Evolutionary conservation across 2,888 invertebrate species (phyloP), one percentile per base, ranked within the genome.

Genomic region (Microplitis manilae): DNA sequence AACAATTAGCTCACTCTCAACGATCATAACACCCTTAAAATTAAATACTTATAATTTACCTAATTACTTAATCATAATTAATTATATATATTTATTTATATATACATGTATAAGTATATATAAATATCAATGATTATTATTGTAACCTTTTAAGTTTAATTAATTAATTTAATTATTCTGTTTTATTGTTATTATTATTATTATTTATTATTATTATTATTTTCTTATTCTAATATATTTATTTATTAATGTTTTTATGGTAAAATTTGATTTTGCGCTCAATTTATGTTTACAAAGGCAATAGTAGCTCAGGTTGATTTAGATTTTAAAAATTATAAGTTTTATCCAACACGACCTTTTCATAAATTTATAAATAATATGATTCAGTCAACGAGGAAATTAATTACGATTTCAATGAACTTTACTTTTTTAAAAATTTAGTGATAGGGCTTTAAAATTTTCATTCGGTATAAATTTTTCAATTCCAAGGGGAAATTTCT

Each of bases 191-290:
- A 74, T 76, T 20, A 1, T 20, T 1, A 50, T 50, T 50, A 74
- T 76, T 81, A 75, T 81, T 67, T 1, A 50, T 50, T 50, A 74
- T 76, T 81, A 75, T 81, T 67, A 81, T 76, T 83, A 73, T 81
- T 77, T 83, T 81, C 79, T 81, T 76, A 81, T 62, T 62, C 5
- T 62, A 17, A n/a, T 15, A 17, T 83, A 86, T 83, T 80, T 30
- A 85, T 83, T 85, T 85, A 85, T 69, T 6, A 41, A 30, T 30
- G 30, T 30, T 4, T 30, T 30, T 50, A 38, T 75, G 84, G 81
- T 80, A 86, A 85, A 85, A 81, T 89, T 90, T 89, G 89, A 89
- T 90, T 88, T 88, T 87, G 86, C 86, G 89, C 89, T 90, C 89
- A 87, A 86, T 87, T 77, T 87, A 87, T 80, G 82, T 87, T 86